Percentiles rank a stretch among this genome's conserved stretches.
Evolutionary conservation across 2,888 invertebrate genomes (phyloP).

Genomic region (Anodontia alba): DNA sequence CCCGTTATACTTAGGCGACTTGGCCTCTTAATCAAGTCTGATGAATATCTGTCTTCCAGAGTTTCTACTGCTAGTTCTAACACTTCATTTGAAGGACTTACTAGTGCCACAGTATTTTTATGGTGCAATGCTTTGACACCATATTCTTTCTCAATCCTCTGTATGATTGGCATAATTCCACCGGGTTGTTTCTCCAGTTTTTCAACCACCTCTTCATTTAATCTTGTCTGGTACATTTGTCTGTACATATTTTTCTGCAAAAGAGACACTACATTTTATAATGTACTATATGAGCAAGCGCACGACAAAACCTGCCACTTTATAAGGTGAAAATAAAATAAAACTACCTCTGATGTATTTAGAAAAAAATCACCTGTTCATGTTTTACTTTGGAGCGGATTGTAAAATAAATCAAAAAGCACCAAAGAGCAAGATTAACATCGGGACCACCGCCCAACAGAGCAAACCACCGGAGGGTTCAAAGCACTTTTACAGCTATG

Average conservation of each 20-base stretch:
- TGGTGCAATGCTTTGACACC: constrained; percentile 50
- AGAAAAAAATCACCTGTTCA: no score
- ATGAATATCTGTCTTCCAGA: constrained; percentile 36
- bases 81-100: constrained; percentile 50
- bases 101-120: constrained; percentile 43
- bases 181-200: constrained; percentile 43
- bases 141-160: constrained; percentile 53
- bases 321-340: constrained; percentile 3
- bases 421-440: no score
- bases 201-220: constrained; percentile 33
- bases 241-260: constrained; percentile 48
- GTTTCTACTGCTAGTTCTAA: constrained; percentile 58
- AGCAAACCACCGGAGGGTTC: no score
- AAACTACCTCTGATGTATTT: no score
- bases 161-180: constrained; percentile 48
- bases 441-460: no score
- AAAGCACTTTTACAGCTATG: no score
- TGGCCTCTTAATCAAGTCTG: not conserved
- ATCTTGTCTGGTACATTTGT: constrained; percentile 49
- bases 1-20: not conserved
- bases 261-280: no score
- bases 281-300: not conserved
- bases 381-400: no score
- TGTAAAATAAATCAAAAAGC: no score
- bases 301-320: not conserved